phyloP scores from a whole-genome alignment of 2,888 invertebrate species.

The Troides oblongomaculatus region DNA sequence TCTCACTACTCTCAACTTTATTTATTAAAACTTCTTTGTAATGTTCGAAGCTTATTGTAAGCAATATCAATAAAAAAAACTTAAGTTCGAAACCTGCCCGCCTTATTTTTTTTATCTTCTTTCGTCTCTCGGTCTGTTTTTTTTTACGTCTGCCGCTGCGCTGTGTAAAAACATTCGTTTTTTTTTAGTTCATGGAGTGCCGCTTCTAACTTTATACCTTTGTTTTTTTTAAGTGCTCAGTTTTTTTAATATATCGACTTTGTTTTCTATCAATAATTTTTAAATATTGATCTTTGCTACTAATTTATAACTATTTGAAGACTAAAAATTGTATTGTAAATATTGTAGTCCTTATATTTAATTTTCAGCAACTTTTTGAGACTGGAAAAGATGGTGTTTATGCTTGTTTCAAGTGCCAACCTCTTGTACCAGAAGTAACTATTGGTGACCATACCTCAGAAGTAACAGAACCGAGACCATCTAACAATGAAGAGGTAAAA shows the following conservation, averaged over 20 bases:
- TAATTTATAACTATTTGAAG: background rate
- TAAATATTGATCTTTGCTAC: background rate
- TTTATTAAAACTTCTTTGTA: constrained; percentile 37
- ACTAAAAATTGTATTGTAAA: background rate
- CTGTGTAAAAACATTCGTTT: constrained; percentile 64
- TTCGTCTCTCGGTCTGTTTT: constrained; percentile 64
- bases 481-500: constrained; percentile 47
- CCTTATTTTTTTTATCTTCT: constrained; percentile 69
- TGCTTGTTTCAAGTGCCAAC: constrained; percentile 75
- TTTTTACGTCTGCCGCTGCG: constrained; percentile 74
- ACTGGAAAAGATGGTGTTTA: constrained; percentile 69
- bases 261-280: background rate
- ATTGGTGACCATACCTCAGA: constrained; percentile 53
- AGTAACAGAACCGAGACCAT: constrained; percentile 41
- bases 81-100: constrained; percentile 75
- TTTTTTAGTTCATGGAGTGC: constrained; percentile 44
- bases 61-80: constrained; percentile 56
- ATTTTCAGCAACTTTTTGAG: constrained; percentile 71
- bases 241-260: constrained; percentile 22
- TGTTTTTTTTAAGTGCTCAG: constrained; percentile 15
- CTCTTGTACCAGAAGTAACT: constrained; percentile 72
- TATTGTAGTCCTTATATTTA: background rate
- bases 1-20: constrained; percentile 27
- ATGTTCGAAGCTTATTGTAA: constrained; percentile 32
- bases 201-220: constrained; percentile 21